These are phyloP conservation scores for Nymphalis io DNA, from an alignment of 1,140 invertebrate genomes.

Conservation along the genomic window DNA sequence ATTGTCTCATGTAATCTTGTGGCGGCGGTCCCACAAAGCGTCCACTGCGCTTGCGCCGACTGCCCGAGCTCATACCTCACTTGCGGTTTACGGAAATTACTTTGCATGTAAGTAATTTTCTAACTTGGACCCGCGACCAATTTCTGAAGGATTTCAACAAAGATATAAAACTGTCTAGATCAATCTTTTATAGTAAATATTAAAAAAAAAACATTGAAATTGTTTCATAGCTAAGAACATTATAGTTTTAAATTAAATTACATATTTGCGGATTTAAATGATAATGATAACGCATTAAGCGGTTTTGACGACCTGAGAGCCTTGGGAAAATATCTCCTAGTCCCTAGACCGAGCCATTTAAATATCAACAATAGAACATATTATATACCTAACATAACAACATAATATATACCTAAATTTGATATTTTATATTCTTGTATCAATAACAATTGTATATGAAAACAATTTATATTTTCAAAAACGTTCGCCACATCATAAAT, in stretches of 20 bases:
- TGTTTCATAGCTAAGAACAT: too few species aligned
- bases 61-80: conserved; percentile 43
- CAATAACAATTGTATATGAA: not conserved
- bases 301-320: too few species aligned
- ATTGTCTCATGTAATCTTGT: conserved; percentile 60
- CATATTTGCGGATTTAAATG: too few species aligned
- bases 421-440: not conserved
- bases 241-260: too few species aligned
- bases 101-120: conserved; percentile 72
- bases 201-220: not conserved
- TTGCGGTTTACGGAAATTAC: conserved; percentile 68
- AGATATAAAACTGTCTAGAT: not conserved
- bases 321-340: too few species aligned
- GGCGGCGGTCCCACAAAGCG: conserved; percentile 60
- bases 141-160: conserved; percentile 52
- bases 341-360: too few species aligned
- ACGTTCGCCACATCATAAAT: conserved; percentile 11
- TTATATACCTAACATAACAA: too few species aligned
- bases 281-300: too few species aligned
- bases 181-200: not conserved
- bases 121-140: conserved; percentile 57
- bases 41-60: conserved; percentile 55
- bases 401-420: too few species aligned
- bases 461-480: not conserved
- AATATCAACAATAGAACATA: too few species aligned